Base-by-base conservation (phyloP, 2,888 invertebrate species). In the Phortica magna region DNA sequence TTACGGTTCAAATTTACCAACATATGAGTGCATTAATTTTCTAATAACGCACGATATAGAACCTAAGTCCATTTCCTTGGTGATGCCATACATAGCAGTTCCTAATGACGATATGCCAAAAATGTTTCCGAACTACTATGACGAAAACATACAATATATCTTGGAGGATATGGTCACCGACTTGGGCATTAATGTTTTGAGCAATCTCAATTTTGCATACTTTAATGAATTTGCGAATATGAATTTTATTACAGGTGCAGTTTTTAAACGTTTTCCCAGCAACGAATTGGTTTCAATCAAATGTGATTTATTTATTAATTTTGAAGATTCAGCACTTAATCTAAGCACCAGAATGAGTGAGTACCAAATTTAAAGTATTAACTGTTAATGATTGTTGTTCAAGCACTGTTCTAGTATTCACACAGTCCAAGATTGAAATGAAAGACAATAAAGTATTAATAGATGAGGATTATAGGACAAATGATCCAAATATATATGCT, bases 271-370 rank as follows among this genome's bases (percentile, higher is more conserved):
- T 6, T 61, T 41, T 31, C 57, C 77, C 7, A 65, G 67, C 2
- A 76, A 77, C 3, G 67, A 80, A 0, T 22, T 43, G 3, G 1
- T 83, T 0, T 70, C 43, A 2, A 3, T 90, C 0, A 81, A 83
- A 1, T 90, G 90, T 57, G 87, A 90, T 73, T 53, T 91, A 1
- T 91, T 91, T 59, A 79, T 91, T 7, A 84, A 84, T n/a, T 91
- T 84, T 12, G 75, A 79, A 43, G 82, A 83, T 10, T 88, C 88
- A 5, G 42, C 74, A 17, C 65, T 87, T 41, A 53, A 59, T 43
- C 1, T 2, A 5, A 0, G 41, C 14, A 55, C 1, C 10, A 12
- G 0, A 17, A n/a, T 31, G 4, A 19, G 74, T 74, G 22, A 74
- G 5, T 31, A 31, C 31, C 31, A 31, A 31, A 31, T 31, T 31